Evolutionary conservation across 2,113 vertebrate species (phyloP), one percentile per base, ranked within the genome.

Genomic region (Eupsittula cactorum): DNA sequence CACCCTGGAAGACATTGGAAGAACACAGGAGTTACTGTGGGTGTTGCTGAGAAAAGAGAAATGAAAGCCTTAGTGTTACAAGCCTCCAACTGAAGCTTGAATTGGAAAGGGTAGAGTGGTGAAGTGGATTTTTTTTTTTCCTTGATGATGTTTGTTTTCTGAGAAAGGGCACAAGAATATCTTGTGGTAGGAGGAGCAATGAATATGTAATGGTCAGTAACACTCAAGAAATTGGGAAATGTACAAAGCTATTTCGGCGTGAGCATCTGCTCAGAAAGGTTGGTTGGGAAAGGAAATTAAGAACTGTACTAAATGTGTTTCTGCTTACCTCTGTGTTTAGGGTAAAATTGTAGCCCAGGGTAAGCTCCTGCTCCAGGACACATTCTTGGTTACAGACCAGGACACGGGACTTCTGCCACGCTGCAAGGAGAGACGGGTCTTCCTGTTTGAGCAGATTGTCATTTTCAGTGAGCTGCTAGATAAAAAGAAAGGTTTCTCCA

Each of bases 311-410:
- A 70, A 97, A 25, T 69, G 10, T 75, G 27, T 67, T 82, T 94
- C 46, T 63, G 20, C 75, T 90, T 83, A 35, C 31, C 23, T 95
- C 60, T 88, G 31, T 93, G 50, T 98, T 95, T 82, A 99, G 99
- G 99, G 99, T 96, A 99, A 99, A 98, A 99, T 99, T 75, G 99
- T 99, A 83, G 99, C 99, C 95, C 99, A 99, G 98, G 99, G 99
- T 87, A 98, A 99, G 95, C 98, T 99, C 86, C 98, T 99, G 91
- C 98, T 99, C 37, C 99, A 99, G 96, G 99, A 99, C 96, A 99
- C 99, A 0, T 99, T 99, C 97, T 97, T 99, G 98, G 99, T 99
- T 90, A 99, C 98, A 37, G 99, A 99, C 97, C 99, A 99, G 95
- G 99, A 99, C 33, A 94, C 98, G 0, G 99, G 99, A 83, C 99